Conservation (phyloP, 2,797 vertebrate species). For the Vultur gryphus region DNA sequence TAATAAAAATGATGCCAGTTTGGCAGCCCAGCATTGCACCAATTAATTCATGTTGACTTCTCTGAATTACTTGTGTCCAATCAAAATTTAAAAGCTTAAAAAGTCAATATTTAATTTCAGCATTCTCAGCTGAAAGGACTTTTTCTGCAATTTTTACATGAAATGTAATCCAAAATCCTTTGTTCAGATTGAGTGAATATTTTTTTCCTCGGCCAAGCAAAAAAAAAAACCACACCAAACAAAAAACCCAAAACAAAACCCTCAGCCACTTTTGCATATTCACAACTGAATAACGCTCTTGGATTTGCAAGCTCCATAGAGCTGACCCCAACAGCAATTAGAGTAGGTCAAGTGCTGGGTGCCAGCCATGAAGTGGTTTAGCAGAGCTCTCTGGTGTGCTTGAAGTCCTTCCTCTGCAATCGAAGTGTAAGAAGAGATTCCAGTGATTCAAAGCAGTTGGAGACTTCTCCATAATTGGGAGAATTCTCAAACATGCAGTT, state of each 20-base stretch:
- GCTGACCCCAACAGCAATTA: neutral
- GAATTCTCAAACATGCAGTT: neutral
- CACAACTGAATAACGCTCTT: neutral
- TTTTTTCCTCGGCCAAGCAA: neutral
- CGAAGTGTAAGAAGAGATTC: neutral
- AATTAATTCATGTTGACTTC: slow-evolving; percentile 44
- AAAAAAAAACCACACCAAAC: neutral
- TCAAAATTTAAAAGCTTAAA: slow-evolving; percentile 48
- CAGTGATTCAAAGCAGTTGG: neutral
- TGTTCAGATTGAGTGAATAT: neutral
- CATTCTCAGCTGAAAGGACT: slow-evolving; percentile 23
- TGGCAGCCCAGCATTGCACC: slow-evolving; percentile 8
- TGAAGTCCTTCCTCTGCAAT: neutral
- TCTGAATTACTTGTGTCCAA: slow-evolving; percentile 19
- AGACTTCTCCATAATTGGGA: neutral
- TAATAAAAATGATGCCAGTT: slow-evolving; percentile 21
- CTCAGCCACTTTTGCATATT: neutral
- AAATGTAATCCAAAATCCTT: slow-evolving; percentile 13
- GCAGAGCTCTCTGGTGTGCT: neutral
- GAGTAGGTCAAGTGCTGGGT: neutral
- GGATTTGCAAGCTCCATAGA: neutral
- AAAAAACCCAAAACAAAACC: neutral
- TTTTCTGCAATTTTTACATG: slow-evolving; percentile 26
- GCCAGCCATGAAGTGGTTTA: neutral
- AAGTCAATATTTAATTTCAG: slow-evolving; percentile 54